A percentile compares a stretch with the other conserved stretches of the same genome.
Evolutionary conservation across 2,888 invertebrate genomes (phyloP).

Genomic region (Stenotaenia linearis): DNA sequence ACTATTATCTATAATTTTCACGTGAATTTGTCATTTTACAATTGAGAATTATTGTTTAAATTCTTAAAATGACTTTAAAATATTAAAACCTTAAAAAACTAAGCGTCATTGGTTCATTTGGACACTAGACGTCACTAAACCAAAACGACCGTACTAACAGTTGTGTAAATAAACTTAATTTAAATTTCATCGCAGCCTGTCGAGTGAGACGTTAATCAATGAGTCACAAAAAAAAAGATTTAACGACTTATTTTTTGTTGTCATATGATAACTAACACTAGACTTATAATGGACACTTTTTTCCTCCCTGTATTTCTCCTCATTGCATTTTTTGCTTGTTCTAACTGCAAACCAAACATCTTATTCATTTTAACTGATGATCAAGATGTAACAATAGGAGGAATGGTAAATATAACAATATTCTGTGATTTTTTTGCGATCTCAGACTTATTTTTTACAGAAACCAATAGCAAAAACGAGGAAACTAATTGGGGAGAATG

Average conservation of each 20-base stretch:
- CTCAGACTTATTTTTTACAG: constrained; percentile 43
- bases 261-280: background rate
- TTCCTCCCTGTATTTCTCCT: background rate
- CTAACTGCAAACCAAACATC: constrained; percentile 58
- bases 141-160: background rate
- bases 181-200: background rate
- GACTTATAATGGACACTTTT: background rate
- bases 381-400: constrained; percentile 71
- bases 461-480: constrained; percentile 45
- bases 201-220: background rate
- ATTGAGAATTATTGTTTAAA: background rate
- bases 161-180: background rate
- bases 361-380: constrained; percentile 77
- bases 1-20: background rate
- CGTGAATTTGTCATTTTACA: background rate
- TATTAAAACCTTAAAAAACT: background rate
- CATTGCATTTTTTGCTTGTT: background rate
- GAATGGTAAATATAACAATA: constrained; percentile 58
- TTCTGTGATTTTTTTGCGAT: background rate
- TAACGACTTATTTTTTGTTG: background rate
- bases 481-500: constrained; percentile 29
- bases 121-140: background rate
- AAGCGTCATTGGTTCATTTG: background rate
- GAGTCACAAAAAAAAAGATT: background rate
- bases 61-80: background rate